These are phyloP conservation scores for Cygnus buccinator DNA, from an alignment of 2,113 vertebrate genomes.

Conservation along the genomic window DNA sequence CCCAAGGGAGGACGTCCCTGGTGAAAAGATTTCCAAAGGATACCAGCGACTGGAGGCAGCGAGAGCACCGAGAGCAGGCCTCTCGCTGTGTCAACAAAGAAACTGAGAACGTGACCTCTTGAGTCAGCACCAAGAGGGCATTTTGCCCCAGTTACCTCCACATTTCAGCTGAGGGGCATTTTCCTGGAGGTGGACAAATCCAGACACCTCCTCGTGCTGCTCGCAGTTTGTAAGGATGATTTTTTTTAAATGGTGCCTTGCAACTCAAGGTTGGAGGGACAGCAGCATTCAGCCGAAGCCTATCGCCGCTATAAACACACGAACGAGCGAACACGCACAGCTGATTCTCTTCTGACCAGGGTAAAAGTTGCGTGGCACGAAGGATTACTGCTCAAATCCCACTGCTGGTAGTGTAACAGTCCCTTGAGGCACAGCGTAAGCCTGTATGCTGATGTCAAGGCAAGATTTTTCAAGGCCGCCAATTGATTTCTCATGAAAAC, in stretches of 20 bases:
- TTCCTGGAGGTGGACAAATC: not conserved
- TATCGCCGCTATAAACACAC: accelerated
- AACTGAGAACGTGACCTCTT: accelerated
- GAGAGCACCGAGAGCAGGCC: not conserved
- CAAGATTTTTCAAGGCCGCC: not conserved
- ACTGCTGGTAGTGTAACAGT: accelerated
- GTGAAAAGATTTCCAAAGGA: not conserved
- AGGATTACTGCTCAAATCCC: no score
- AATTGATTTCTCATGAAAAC: not conserved
- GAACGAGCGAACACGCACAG: accelerated
- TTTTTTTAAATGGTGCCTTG: not conserved
- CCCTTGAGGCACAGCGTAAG: not conserved
- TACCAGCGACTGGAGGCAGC: accelerated
- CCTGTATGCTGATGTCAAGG: not conserved
- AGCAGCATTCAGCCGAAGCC: not conserved
- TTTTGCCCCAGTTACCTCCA: not conserved
- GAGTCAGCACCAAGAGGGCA: accelerated
- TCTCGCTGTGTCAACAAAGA: not conserved
- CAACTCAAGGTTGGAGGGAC: not conserved
- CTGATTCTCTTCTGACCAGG: accelerated
- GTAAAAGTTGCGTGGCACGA: not conserved
- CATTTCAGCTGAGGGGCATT: accelerated
- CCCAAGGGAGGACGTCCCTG: no score
- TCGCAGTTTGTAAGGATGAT: accelerated
- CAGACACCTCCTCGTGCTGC: accelerated